phyloP scores from a whole-genome alignment of 2,797 vertebrate genomes.

The Paratrypauchen microcephalus region DNA sequence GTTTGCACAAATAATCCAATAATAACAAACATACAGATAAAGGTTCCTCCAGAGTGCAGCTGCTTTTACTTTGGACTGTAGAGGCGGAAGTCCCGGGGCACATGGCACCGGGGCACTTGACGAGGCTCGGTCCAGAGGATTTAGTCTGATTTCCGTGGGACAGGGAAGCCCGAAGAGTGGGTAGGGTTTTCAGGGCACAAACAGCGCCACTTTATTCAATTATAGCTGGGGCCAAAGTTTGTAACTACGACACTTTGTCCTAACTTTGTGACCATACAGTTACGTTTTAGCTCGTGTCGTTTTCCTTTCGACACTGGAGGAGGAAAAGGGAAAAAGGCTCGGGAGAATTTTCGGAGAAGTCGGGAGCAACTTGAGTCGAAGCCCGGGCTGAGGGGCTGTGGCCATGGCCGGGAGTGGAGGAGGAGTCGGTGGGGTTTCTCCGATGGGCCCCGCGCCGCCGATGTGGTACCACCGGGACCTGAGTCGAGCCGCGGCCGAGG shows the following conservation, averaged over 20 bases:
- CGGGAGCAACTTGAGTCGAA: slow-evolving; percentile 45
- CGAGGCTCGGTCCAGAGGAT: slow-evolving; percentile 58
- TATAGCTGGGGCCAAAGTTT: slow-evolving; percentile 15
- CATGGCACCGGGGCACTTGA: neutral
- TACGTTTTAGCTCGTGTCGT: neutral
- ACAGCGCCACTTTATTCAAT: slow-evolving; percentile 17
- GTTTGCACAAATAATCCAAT: too few relatives aligned
- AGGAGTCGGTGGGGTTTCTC: slow-evolving; percentile 53
- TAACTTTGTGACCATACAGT: slow-evolving; percentile 7
- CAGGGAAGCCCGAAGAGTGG: slow-evolving; percentile 59
- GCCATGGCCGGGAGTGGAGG: slow-evolving; percentile 73
- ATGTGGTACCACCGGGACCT: slow-evolving; percentile 94
- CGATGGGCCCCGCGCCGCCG: slow-evolving; percentile 76
- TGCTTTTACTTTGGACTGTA: slow-evolving; percentile 38
- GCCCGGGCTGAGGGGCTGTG: slow-evolving; percentile 61
- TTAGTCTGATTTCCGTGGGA: slow-evolving; percentile 76
- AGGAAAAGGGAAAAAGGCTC: slow-evolving; percentile 1
- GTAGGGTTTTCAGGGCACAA: slow-evolving; percentile 52
- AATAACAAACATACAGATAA: too few relatives aligned
- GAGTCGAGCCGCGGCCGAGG: slow-evolving; percentile 93
- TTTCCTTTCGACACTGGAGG: slow-evolving; percentile 27
- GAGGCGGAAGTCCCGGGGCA: neutral
- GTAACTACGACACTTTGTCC: slow-evolving; percentile 9
- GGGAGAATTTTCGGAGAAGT: slow-evolving; percentile 33
- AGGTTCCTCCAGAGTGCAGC: fast-evolving